Conservation (phyloP, 2,113 vertebrate species). For the Albula glossodonta region DNA sequence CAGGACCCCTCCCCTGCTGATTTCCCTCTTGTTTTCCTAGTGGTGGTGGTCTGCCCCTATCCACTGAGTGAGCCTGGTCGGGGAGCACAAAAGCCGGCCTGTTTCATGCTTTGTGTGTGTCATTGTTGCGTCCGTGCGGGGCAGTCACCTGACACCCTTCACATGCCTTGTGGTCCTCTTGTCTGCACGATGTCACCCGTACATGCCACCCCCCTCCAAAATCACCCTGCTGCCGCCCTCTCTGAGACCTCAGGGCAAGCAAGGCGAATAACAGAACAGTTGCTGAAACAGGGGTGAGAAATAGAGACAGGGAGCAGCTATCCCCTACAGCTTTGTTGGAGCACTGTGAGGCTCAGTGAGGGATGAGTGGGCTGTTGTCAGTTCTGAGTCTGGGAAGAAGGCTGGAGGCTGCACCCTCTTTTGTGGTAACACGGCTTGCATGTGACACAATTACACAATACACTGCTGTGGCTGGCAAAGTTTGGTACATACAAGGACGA, state of each 20-base stretch:
- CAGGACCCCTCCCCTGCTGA: neutral
- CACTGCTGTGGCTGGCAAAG: neutral
- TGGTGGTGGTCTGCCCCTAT: neutral
- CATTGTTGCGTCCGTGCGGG: neutral
- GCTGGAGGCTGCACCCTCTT: neutral
- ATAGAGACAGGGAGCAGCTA: neutral
- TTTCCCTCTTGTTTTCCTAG: neutral
- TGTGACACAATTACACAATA: neutral
- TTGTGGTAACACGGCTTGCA: neutral
- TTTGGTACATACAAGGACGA: neutral
- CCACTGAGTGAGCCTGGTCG: neutral
- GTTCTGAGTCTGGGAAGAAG: neutral
- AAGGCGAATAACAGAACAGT: neutral
- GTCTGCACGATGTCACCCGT: neutral
- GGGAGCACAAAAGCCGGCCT: constrained; percentile 1
- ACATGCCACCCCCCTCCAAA: neutral
- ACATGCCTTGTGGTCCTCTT: neutral
- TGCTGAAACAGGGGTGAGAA: neutral
- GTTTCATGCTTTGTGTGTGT: neutral
- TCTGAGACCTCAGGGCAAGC: neutral
- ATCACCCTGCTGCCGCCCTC: neutral
- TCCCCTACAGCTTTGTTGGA: neutral
- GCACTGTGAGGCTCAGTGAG: neutral
- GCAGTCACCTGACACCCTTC: neutral
- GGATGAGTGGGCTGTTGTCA: too few relatives aligned